Percentiles rank a stretch among this genome's conserved stretches.
Conservation (phyloP, 2,797 vertebrate genomes). For the Hoplostethus mediterraneus region DNA sequence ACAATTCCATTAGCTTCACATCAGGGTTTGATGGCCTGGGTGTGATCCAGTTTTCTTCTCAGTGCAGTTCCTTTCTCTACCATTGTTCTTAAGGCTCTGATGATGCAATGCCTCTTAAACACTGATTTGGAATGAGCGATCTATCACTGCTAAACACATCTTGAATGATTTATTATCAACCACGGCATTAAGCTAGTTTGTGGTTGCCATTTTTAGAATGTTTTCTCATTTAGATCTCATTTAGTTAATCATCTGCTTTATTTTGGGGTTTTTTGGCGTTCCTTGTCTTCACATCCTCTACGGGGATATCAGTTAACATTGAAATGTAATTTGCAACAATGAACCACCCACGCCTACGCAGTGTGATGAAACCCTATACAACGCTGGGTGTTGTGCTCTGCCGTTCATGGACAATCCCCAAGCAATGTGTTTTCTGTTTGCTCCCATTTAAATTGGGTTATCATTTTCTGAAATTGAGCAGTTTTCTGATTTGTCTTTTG, state of each 20-base stretch:
- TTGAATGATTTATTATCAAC: neutral
- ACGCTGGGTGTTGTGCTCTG: neutral
- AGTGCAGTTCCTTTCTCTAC: neutral
- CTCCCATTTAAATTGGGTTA: neutral
- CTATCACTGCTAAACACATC: neutral
- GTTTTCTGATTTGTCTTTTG: neutral
- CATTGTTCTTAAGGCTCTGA: neutral
- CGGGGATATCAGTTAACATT: constrained; percentile 5
- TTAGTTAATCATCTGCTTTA: neutral
- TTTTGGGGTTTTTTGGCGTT: neutral
- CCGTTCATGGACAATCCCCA: neutral
- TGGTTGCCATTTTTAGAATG: neutral
- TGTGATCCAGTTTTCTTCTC: neutral
- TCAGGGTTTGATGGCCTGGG: neutral
- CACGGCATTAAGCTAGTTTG: neutral
- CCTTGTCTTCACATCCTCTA: neutral
- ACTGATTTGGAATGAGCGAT: neutral
- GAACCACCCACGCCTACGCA: neutral
- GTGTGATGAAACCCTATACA: neutral
- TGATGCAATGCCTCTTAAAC: neutral
- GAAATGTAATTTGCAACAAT: constrained; percentile 1
- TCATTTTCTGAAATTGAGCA: neutral
- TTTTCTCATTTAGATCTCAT: neutral
- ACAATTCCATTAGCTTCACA: constrained; percentile 4
- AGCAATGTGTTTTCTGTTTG: neutral